These are phyloP conservation scores for Sparidentex hasta DNA, from an alignment of 2,797 vertebrate genomes.

Conservation along the genomic window DNA sequence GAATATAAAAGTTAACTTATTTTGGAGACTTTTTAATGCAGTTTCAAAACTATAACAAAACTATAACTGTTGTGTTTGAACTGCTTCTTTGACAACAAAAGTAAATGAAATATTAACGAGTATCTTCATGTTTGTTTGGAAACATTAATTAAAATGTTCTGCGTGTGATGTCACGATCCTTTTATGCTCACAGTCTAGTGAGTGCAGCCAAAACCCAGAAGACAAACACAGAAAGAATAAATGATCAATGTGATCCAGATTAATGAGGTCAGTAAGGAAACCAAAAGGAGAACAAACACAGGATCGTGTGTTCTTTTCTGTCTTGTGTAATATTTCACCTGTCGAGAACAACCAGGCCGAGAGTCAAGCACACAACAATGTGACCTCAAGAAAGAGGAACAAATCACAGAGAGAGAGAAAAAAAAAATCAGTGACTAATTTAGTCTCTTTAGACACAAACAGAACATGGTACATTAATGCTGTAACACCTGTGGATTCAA, in stretches of 20 bases:
- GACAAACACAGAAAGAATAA: neutral
- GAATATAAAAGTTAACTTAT: no score
- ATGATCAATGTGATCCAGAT: neutral
- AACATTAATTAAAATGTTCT: neutral
- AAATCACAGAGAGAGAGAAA: neutral
- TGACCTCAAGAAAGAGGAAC: slow-evolving; percentile 9
- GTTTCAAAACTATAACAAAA: neutral
- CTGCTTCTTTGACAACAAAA: neutral
- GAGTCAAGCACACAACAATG: no score
- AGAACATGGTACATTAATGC: neutral
- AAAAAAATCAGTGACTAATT: neutral
- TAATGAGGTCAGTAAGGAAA: neutral
- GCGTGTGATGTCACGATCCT: neutral
- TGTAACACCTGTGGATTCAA: neutral
- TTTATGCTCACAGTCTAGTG: neutral
- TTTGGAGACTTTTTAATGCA: neutral
- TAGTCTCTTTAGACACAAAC: neutral
- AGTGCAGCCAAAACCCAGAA: neutral
- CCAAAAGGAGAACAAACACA: neutral
- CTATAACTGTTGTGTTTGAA: neutral
- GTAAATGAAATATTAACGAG: neutral
- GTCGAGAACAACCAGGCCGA: neutral
- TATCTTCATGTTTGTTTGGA: neutral
- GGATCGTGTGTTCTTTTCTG: neutral
- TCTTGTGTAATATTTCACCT: neutral